Base-by-base conservation (phyloP, 1,140 invertebrate genomes). In the Octopus sinensis region DNA sequence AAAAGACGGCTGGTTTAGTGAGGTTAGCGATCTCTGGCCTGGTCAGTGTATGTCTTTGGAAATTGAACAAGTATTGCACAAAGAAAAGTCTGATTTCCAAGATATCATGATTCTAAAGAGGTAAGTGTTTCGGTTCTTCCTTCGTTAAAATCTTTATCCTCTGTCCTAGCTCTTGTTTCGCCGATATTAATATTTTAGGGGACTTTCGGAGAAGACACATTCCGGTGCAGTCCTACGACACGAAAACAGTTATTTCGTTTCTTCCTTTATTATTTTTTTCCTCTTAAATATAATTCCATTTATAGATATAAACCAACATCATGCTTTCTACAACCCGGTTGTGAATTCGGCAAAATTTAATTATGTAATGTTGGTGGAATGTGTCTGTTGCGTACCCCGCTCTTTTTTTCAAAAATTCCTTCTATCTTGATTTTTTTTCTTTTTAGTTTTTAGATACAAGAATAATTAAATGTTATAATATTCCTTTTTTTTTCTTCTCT, bases 91-190 rank as follows among this genome's bases (percentile, higher is more conserved):
- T 0, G 91, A 94, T 80, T 99, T 93, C 90, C 98, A 99, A 92
- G 94, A 98, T 87, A 94, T 99, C 77, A 88, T 96, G 77, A 94
- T 99, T 7, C 92, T 98, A 79, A 93, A 98, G 91, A 98, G 96
- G 94, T 97, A 91, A 93, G 30, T 43, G 30, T 93, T 81, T 53
- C 5, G 71, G 23, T 10, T 53, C 10, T 77, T 9, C 0, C 5
- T 5, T 43, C 51, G n/a, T 62, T 68, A 17, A 7, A 51, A 9
- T 53, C 53, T 79, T 43, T 13, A 79, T 5, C 43, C 7, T 79
- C 17, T 52, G 2, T 53, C 54, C 4, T 12, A 1, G 10, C 54
- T 52, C 12, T 53, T 12, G 13, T 79, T 51, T 52, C 10, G 4
- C 13, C 10, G 13, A 53, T 52, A 51, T 13, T 53, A 2, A 13